Percentiles rank a stretch among this genome's conserved stretches.
These are phyloP conservation scores for Saccopteryx bilineata DNA, from an alignment of 2,113 vertebrate genomes.

Conservation along the genomic window DNA sequence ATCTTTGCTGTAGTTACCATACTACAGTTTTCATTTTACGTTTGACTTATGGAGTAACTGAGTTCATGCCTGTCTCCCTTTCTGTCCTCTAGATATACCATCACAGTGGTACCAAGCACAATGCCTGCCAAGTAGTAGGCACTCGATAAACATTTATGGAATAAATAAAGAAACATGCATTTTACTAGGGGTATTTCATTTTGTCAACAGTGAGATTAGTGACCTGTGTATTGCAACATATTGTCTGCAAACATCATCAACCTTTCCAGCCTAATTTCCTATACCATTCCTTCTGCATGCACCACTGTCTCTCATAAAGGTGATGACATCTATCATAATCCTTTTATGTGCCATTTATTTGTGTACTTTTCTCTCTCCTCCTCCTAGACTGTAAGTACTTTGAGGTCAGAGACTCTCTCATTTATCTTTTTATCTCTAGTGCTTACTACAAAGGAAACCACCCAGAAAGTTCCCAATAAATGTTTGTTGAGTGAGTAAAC, in stretches of 20 bases:
- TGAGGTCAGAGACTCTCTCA: not conserved
- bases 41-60: slow-evolving; percentile 26
- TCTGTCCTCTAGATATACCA: not conserved
- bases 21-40: slow-evolving; percentile 5
- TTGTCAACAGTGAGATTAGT: slow-evolving; percentile 48
- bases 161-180: not conserved
- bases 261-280: slow-evolving; percentile 3
- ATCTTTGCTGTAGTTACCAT: not conserved
- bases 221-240: not conserved
- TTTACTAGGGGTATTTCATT: slow-evolving; percentile 26
- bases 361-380: not conserved
- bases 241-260: not conserved
- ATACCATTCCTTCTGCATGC: not conserved
- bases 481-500: slow-evolving; percentile 47
- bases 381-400: slow-evolving; percentile 6
- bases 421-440: slow-evolving; percentile 10
- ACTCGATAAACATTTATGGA: slow-evolving; percentile 24
- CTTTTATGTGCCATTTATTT: not conserved
- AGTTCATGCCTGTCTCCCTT: not conserved
- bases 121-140: not conserved
- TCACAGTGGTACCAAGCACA: not conserved
- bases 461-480: not conserved
- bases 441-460: slow-evolving; percentile 26
- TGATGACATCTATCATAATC: not conserved
- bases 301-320: not conserved